Conservation (phyloP, 2,888 invertebrate genomes). For the Thumatha senex region DNA sequence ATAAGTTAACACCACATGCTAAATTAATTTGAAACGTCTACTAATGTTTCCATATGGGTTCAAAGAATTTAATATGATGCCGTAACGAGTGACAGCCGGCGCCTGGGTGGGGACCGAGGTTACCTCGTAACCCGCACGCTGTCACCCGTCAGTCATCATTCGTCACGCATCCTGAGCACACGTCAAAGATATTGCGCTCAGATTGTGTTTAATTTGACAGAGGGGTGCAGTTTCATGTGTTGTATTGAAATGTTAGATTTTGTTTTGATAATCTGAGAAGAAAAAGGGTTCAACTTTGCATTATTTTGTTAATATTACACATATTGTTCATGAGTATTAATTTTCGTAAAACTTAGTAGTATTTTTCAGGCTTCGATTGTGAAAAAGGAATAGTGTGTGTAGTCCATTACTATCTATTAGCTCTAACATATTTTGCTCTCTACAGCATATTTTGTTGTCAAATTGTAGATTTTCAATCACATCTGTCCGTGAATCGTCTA, state of each 20-base stretch:
- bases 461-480: no score
- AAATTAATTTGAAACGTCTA: conserved; percentile 29
- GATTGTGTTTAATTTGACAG: conserved; percentile 54
- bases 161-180: conserved; percentile 65
- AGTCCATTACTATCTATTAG: no score
- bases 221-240: conserved; percentile 48
- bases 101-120: conserved; percentile 42
- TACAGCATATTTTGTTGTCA: no score
- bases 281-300: background rate
- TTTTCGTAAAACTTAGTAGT: no score
- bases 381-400: no score
- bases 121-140: conserved; percentile 44
- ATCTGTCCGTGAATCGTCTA: no score
- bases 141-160: conserved; percentile 70
- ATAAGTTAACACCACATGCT: conserved; percentile 2
- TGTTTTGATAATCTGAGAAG: conserved; percentile 31
- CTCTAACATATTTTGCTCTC: no score
- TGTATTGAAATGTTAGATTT: conserved; percentile 39
- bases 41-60: conserved; percentile 37
- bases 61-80: conserved; percentile 60
- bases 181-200: conserved; percentile 60
- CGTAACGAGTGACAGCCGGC: conserved; percentile 37
- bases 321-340: background rate
- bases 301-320: no score
- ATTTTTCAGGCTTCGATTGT: no score